Evolutionary conservation across 2,113 vertebrate genomes (phyloP).

Genomic region (Gobio gobio): DNA sequence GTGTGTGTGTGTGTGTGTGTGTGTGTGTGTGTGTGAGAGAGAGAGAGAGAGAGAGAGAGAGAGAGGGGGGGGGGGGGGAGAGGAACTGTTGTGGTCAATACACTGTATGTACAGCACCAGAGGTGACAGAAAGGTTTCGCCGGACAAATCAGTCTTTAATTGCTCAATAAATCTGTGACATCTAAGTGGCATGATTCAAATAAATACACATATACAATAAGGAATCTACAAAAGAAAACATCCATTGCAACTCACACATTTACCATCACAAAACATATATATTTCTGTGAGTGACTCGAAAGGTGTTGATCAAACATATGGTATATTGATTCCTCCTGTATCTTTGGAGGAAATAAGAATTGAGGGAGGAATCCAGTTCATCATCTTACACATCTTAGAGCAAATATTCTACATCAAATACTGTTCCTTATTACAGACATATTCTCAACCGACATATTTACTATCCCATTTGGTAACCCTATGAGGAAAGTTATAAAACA

Average conservation of each 20-base stretch:
- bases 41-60: neutral
- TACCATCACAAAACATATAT: too few relatives aligned
- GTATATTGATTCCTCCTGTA: neutral
- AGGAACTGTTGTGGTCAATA: neutral
- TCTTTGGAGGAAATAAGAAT: neutral
- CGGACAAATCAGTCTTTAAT: neutral
- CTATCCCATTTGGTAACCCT: neutral
- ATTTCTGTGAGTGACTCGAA: neutral
- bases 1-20: conserved; percentile 37
- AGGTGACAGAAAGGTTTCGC: conserved; percentile 11
- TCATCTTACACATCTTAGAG: neutral
- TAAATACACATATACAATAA: neutral
- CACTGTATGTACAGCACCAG: conserved; percentile 19
- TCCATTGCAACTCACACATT: neutral
- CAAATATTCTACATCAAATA: neutral
- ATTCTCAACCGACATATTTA: neutral
- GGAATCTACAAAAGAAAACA: neutral
- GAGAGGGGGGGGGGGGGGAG: neutral
- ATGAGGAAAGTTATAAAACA: conserved; percentile 3
- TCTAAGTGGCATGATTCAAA: neutral
- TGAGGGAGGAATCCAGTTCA: neutral
- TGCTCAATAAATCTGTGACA: neutral
- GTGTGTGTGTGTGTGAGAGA: neutral
- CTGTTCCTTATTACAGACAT: neutral
- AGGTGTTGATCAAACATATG: neutral